phyloP scores from a whole-genome alignment of 2,797 vertebrate species.

The Brachyrhaphis roseni region DNA sequence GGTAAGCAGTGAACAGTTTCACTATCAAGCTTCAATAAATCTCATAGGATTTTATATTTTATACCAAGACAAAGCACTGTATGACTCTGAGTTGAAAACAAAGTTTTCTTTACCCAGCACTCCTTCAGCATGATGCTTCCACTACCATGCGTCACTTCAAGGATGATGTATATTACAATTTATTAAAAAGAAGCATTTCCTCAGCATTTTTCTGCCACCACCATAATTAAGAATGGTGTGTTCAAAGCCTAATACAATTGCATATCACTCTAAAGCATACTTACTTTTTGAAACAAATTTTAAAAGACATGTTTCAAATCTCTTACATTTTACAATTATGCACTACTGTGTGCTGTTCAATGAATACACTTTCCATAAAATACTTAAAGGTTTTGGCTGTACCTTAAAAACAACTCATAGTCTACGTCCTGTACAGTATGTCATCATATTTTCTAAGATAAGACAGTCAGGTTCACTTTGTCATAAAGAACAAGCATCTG shows the following conservation, averaged over 20 bases:
- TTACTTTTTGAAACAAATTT: background rate
- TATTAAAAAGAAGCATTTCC: background rate
- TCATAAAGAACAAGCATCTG: constrained; percentile 13
- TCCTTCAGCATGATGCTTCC: background rate
- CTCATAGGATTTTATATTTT: background rate
- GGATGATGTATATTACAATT: background rate
- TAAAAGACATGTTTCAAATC: background rate
- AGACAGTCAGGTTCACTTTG: constrained; percentile 10
- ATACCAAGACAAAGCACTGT: background rate
- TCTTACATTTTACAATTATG: background rate
- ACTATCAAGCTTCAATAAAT: background rate
- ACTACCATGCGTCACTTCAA: background rate
- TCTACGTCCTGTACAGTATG: constrained; percentile 12
- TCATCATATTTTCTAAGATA: constrained; percentile 42
- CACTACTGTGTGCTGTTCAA: background rate
- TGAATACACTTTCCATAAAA: background rate
- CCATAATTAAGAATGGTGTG: background rate
- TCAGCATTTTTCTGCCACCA: background rate
- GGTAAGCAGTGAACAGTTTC: constrained; percentile 77
- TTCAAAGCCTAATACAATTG: background rate
- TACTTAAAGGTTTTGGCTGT: background rate
- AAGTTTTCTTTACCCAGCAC: background rate
- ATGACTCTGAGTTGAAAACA: background rate
- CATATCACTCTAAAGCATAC: background rate
- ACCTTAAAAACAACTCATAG: background rate